Conservation (phyloP, 2,797 vertebrate genomes). For the Enoplosus armatus region DNA sequence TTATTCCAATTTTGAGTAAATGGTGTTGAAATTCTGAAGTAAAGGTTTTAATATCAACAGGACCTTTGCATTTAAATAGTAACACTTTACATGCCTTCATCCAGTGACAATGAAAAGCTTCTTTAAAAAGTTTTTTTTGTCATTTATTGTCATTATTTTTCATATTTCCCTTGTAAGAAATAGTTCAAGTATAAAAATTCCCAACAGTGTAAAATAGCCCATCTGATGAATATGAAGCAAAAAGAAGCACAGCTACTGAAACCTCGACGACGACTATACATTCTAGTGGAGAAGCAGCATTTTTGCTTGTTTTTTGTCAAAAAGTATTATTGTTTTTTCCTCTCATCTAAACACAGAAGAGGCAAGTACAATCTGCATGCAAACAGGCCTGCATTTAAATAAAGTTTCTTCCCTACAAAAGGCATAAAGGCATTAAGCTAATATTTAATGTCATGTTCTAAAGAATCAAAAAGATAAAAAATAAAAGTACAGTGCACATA, state of each 20-base stretch:
- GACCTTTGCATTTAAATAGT: slow-evolving; percentile 92
- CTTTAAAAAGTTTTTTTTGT: slow-evolving; percentile 88
- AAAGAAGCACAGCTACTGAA: slow-evolving; percentile 94
- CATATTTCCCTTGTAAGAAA: slow-evolving; percentile 99
- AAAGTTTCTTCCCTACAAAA: slow-evolving; percentile 81
- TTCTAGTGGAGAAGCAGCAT: slow-evolving; percentile 95
- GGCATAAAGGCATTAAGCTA: slow-evolving; percentile 86
- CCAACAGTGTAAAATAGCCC: slow-evolving; percentile 99
- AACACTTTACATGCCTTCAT: slow-evolving; percentile 94
- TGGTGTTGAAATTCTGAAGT: slow-evolving; percentile 93
- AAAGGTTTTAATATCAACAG: slow-evolving; percentile 92
- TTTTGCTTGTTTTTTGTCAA: slow-evolving; percentile 82
- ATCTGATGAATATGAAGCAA: slow-evolving; percentile 94
- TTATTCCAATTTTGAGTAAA: slow-evolving; percentile 94
- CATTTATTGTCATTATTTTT: slow-evolving; percentile 89
- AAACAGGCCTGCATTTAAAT: slow-evolving; percentile 87
- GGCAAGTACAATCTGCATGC: slow-evolving; percentile 78
- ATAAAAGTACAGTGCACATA: slow-evolving; percentile 95
- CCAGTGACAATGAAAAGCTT: slow-evolving; percentile 96
- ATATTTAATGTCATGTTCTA: slow-evolving; percentile 91
- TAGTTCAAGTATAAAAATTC: slow-evolving; percentile 99
- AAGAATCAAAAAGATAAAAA: slow-evolving; percentile 89
- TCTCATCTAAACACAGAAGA: slow-evolving; percentile 81
- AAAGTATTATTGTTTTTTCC: slow-evolving; percentile 66
- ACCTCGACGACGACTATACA: slow-evolving; percentile 91